Evolutionary conservation across 2,797 vertebrate species (phyloP), one percentile per base, ranked within the genome.

Genomic region (Etheostoma perlongum): DNA sequence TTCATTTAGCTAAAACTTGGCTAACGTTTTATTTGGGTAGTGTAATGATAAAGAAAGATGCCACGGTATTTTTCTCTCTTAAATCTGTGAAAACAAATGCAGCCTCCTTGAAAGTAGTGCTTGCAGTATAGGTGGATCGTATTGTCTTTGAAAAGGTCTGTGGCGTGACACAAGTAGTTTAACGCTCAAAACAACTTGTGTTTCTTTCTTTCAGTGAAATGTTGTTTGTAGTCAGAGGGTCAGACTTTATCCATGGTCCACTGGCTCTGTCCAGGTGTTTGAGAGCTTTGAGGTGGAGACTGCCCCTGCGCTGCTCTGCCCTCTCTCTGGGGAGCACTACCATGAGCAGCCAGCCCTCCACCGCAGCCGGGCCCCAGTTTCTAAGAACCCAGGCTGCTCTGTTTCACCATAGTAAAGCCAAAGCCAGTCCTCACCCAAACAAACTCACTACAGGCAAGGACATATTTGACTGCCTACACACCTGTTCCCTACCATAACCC

Each of bases 371-470:
- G 19, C 52, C 70, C 13, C 81, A 40, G 49, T 72, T 76, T 82
- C 30, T 90, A 78, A 84, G 71, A 80, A 19, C 72, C 59, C 88
- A 84, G 62, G 18, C 49, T 19, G 87, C 88, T 81, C 73, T 53
- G 60, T 93, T 94, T 86, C 92, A 94, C 88, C 91, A 89, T 40
- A 93, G 89, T 81, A 61, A 80, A 85, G 81, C 81, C 89, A 91
- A 79, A 87, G 72, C 85, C 82, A 85, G 84, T 75, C 88, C 86
- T 30, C 86, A 89, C 40, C 76, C 88, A 79, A 89, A 87, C 87
- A 89, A 92, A 81, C 84, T 89, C 58, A 0, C 74, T 52, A 71
- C 91, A 94, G 93, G 92, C 93, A 94, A 94, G 93, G 68, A 84
- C 67, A 60, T 42, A 47, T 78, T 23, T 48, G 9, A 85, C 58